A percentile compares a stretch with the other conserved stretches of the same genome.
Conservation (phyloP, 2,113 vertebrate species). For the Sitta europaea region DNA sequence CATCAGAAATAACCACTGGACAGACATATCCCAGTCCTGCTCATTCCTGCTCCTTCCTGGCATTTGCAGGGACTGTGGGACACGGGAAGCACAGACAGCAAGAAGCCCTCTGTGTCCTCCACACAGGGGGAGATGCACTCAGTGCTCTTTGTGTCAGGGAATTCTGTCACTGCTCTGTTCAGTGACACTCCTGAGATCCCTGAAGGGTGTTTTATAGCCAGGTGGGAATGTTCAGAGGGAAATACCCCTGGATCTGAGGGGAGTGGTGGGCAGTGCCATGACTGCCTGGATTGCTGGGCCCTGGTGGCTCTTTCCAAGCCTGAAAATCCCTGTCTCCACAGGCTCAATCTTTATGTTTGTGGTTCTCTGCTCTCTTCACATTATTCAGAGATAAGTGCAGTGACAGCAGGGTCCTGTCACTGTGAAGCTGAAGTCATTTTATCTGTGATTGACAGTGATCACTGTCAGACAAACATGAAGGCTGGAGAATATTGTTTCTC, state of each 20-base stretch:
- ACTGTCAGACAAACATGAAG: neutral
- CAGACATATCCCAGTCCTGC: neutral
- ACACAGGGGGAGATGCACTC: neutral
- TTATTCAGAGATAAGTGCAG: neutral
- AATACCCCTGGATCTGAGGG: neutral
- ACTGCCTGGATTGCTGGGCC: neutral
- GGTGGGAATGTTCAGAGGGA: neutral
- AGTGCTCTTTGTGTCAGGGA: neutral
- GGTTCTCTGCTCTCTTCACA: neutral
- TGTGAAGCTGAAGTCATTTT: neutral
- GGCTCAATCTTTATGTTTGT: neutral
- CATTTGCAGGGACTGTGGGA: neutral
- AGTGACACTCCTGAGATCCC: neutral
- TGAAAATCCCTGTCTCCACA: neutral
- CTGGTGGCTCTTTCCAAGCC: neutral
- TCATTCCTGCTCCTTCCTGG: neutral
- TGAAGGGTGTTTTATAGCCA: neutral
- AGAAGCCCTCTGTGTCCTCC: neutral
- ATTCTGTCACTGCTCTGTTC: neutral
- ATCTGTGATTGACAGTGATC: neutral
- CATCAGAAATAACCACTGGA: neutral
- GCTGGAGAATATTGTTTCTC: neutral
- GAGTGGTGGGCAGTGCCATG: neutral
- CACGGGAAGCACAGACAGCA: neutral
- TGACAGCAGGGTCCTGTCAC: neutral